A percentile compares a stretch with the other conserved stretches of the same genome.
Conservation (phyloP, 2,888 invertebrate species). For the Brachynemurus nebulosus region DNA sequence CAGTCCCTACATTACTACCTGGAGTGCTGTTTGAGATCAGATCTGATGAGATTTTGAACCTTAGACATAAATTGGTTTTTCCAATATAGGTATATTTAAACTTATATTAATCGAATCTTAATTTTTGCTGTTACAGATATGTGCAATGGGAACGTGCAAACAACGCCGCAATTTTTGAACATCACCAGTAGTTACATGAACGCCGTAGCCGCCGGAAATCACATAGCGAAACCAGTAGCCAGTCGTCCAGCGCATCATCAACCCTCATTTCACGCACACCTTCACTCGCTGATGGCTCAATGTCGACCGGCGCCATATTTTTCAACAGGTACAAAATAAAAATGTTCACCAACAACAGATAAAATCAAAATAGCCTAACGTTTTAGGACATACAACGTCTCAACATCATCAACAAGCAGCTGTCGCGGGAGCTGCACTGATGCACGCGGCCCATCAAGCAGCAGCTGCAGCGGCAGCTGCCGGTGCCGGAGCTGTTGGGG, state of each 20-base stretch:
- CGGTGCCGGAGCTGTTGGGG: conserved; percentile 33
- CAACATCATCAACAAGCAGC: conserved; percentile 9
- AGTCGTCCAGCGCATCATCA: conserved; percentile 48
- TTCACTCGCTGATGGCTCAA: conserved; percentile 68
- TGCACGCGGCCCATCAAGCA: conserved; percentile 6
- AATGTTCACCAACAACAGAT: conserved; percentile 5
- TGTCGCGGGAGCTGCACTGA: conserved; percentile 5
- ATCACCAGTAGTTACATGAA: conserved; percentile 29
- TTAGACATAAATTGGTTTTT: no score
- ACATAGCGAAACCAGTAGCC: conserved; percentile 73
- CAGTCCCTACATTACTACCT: no score
- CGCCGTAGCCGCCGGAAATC: conserved; percentile 38
- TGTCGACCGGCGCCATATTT: conserved; percentile 71
- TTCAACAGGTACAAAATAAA: conserved; percentile 42
- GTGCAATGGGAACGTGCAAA: conserved; percentile 6
- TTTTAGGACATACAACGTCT: conserved; percentile 3
- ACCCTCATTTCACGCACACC: conserved; percentile 62
- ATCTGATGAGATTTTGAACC: no score
- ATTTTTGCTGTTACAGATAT: conserved; percentile 6
- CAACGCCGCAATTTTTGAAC: conserved; percentile 10
- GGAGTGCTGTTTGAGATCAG: no score
- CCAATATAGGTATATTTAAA: no score
- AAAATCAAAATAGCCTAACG: background rate
- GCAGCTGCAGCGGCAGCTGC: conserved; percentile 6
- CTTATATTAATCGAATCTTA: conserved; percentile 1